These are phyloP conservation scores for Drosophila mojavensis DNA, from an alignment of 1,140 invertebrate species.

Conservation along the genomic window DNA sequence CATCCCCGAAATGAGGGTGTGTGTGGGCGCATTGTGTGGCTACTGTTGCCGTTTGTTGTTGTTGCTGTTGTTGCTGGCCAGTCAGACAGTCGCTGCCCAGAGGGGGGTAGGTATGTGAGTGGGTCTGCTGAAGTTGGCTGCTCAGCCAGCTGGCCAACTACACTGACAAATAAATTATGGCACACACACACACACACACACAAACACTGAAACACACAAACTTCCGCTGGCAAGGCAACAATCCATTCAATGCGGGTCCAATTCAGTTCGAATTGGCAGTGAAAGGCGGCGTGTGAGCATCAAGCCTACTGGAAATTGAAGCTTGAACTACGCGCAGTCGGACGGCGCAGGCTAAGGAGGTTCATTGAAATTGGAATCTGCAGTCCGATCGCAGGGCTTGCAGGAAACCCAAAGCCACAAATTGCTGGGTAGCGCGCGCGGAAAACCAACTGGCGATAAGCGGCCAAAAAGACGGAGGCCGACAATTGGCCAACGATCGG, in stretches of 20 bases:
- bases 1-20: slow-evolving; percentile 34
- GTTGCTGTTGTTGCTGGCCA: slow-evolving; percentile 14
- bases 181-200: slow-evolving; percentile 14
- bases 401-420: slow-evolving; percentile 75
- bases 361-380: slow-evolving; percentile 36
- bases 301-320: slow-evolving; percentile 38
- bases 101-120: slow-evolving; percentile 28
- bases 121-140: slow-evolving; percentile 42
- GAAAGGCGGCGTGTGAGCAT: slow-evolving; percentile 71
- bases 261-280: slow-evolving; percentile 44
- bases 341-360: neutral
- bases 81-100: slow-evolving; percentile 4
- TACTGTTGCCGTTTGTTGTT: slow-evolving; percentile 13
- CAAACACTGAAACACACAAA: slow-evolving; percentile 7
- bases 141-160: slow-evolving; percentile 59
- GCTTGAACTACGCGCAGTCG: slow-evolving; percentile 1
- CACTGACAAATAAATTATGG: slow-evolving; percentile 75
- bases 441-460: slow-evolving; percentile 50
- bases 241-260: slow-evolving; percentile 44
- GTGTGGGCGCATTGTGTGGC: slow-evolving; percentile 59
- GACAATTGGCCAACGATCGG: slow-evolving; percentile 28
- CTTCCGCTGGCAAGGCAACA: slow-evolving; percentile 53
- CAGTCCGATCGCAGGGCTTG: slow-evolving; percentile 35
- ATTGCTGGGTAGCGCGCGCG: slow-evolving; percentile 67
- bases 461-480: slow-evolving; percentile 21